These are phyloP conservation scores for Nothocercus nigrocapillus DNA, from an alignment of 2,113 vertebrate species.

Conservation along the genomic window DNA sequence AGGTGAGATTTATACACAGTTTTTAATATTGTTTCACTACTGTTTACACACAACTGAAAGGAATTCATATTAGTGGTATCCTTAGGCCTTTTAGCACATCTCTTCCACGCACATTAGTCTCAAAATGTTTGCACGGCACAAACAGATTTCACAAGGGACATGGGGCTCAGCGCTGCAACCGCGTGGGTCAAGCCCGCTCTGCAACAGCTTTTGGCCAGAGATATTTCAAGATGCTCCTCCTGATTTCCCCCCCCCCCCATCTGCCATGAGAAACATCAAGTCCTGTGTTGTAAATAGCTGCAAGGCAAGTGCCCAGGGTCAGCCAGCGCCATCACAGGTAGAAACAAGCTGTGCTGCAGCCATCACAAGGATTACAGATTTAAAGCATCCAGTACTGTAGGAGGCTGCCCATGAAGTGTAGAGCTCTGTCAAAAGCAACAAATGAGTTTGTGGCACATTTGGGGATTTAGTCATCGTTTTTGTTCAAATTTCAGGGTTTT, in stretches of 20 bases:
- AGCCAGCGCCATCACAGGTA: not conserved
- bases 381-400: not conserved
- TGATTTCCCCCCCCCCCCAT: not conserved
- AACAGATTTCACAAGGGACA: not conserved
- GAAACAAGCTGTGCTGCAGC: not conserved
- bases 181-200: not conserved
- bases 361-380: not conserved
- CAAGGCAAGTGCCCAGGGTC: not conserved
- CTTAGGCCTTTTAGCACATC: not conserved
- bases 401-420: not conserved
- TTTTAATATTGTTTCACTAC: not conserved
- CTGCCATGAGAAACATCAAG: not conserved
- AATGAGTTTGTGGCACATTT: not conserved
- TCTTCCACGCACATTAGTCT: not conserved
- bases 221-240: not conserved
- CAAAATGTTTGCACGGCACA: not conserved
- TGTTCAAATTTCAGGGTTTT: not conserved
- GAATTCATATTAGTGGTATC: not conserved
- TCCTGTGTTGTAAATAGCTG: not conserved
- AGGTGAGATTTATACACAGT: not conserved
- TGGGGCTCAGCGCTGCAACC: fast-evolving
- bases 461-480: not conserved
- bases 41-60: not conserved
- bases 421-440: not conserved
- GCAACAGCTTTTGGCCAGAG: not conserved